Percentiles rank a stretch among this genome's conserved stretches.
These are phyloP conservation scores for Acronicta psi DNA, from an alignment of 2,888 invertebrate genomes.

Conservation along the genomic window DNA sequence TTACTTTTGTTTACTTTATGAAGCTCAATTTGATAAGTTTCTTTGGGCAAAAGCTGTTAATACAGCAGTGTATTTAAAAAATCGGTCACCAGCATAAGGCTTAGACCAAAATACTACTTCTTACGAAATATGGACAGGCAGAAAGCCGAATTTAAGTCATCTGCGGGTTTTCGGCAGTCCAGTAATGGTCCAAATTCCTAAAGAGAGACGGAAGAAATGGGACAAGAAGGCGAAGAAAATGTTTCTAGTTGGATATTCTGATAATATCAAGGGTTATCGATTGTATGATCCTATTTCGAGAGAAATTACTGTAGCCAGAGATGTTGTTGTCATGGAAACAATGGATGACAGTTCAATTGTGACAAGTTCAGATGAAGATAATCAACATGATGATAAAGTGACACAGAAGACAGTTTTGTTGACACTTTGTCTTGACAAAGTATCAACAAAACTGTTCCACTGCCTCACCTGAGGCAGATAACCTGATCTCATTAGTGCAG, in stretches of 20 bases:
- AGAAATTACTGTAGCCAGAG: constrained; percentile 10
- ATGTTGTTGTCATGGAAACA: constrained; percentile 44
- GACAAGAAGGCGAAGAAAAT: constrained; percentile 45
- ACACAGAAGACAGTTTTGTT: constrained; percentile 1
- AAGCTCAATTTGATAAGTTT: constrained; percentile 1
- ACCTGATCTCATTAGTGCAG: neutral
- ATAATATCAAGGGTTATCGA: constrained; percentile 52
- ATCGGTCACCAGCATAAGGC: neutral
- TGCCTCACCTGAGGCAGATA: neutral
- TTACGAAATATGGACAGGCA: constrained; percentile 37
- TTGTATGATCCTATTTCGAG: constrained; percentile 41
- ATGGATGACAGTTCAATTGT: neutral
- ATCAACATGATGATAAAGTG: neutral
- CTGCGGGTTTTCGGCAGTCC: neutral
- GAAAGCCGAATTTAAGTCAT: constrained; percentile 25
- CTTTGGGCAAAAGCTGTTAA: constrained; percentile 9
- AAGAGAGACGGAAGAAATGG: constrained; percentile 9
- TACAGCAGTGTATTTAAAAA: constrained; percentile 7
- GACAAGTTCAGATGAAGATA: constrained; percentile 9
- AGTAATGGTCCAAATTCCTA: constrained; percentile 15
- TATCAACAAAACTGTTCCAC: too few species aligned
- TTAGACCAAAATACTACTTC: constrained; percentile 27
- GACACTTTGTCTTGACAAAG: neutral
- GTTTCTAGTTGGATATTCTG: constrained; percentile 48
- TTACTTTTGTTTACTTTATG: constrained; percentile 6